Conservation (phyloP, 2,113 vertebrate genomes). For the Hypanus sabinus region DNA sequence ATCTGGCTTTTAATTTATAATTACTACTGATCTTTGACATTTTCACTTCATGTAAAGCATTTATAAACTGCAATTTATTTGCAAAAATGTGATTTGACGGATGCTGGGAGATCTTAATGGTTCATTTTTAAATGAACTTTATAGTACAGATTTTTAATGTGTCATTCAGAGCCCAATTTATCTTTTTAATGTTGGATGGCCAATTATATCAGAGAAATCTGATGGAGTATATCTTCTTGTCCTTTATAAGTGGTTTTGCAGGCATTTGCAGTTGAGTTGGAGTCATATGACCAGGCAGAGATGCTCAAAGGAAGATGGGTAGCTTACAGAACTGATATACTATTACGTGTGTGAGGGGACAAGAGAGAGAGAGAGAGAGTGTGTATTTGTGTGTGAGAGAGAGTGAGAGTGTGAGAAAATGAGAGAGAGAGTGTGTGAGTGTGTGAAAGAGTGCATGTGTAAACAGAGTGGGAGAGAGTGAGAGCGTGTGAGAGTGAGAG, state of each 20-base stretch:
- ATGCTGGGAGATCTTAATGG: background rate
- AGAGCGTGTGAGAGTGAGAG: background rate
- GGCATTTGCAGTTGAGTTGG: background rate
- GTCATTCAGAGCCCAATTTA: background rate
- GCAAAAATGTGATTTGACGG: background rate
- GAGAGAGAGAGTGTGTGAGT: no score
- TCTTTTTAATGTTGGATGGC: background rate
- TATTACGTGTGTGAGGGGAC: no score
- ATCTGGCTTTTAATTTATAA: background rate
- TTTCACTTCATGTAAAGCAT: background rate
- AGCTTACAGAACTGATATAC: background rate
- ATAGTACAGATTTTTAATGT: background rate
- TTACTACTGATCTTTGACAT: background rate
- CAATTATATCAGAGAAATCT: background rate
- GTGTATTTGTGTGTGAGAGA: no score
- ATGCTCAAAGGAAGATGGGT: background rate
- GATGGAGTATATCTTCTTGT: background rate
- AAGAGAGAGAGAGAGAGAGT: no score
- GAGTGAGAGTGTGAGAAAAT: no score
- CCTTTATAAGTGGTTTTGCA: background rate
- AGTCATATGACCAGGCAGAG: conserved; percentile 13
- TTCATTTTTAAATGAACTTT: background rate
- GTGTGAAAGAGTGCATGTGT: no score
- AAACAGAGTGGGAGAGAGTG: background rate
- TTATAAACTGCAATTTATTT: background rate